Percentiles rank a stretch among this genome's conserved stretches.
Evolutionary conservation across 2,113 vertebrate species (phyloP).

Genomic region (Meles meles): DNA sequence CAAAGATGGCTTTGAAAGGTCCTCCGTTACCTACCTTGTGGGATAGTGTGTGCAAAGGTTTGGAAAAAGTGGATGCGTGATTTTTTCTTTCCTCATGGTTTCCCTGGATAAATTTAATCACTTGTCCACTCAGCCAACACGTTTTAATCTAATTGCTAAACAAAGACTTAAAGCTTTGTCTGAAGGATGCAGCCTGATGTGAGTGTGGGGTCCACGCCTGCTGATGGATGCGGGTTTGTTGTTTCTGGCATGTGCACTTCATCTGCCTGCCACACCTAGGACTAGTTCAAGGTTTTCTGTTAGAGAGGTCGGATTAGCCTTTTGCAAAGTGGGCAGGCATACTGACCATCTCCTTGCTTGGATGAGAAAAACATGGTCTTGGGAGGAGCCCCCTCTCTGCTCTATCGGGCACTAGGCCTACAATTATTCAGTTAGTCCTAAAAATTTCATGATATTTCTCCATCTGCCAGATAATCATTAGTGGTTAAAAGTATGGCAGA

Average conservation of each 20-base stretch:
- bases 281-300: neutral
- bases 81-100: neutral
- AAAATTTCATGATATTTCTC: neutral
- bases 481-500: neutral
- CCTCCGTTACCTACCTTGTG: neutral
- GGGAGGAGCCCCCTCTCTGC: neutral
- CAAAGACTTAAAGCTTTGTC: neutral
- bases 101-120: neutral
- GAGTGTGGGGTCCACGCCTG: neutral
- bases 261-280: neutral
- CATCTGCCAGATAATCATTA: neutral
- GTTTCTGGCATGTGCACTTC: neutral
- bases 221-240: rapidly evolving
- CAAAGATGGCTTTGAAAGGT: neutral
- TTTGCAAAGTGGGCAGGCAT: neutral
- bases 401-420: neutral
- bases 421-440: neutral
- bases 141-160: neutral
- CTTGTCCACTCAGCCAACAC: neutral
- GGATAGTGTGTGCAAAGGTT: neutral
- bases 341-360: neutral
- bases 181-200: neutral
- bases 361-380: neutral
- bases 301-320: neutral
- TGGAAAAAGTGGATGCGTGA: neutral